Base-by-base conservation (phyloP, 2,888 invertebrate species). In the Nomada lathburiana region DNA sequence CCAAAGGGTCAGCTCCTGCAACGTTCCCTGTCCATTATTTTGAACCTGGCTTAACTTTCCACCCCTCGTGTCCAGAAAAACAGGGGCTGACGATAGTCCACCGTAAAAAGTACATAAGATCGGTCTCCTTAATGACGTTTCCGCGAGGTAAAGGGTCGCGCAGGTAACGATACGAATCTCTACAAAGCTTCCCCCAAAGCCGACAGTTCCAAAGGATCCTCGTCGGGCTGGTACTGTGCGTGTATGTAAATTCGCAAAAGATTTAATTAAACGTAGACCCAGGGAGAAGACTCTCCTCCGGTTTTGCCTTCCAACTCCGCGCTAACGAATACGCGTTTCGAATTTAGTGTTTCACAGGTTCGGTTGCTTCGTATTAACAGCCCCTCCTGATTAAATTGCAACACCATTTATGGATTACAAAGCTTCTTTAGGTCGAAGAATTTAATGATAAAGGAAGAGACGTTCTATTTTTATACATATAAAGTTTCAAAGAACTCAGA, bases 211-310 rank as follows among this genome's bases (percentile, higher is more conserved):
- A 89, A 91, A 91, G 91, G 90, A 91, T 91, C 89, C 88, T 86
- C 84, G 55, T 60, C 82, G 84, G 81, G 85, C 80, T 86, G 88
- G 83, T 84, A 76, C 86, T 71, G 75, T 84, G 84, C 86, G 87
- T 89, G 85, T 89, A 93, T 92, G 93, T 90, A 92, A 93, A 93
- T 93, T 92, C 90, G 86, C 89, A 89, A 91, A 92, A 91, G 93
- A 93, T 93, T 93, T 93, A 93, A 93, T 93, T 93, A 93, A 92
- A 92, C 91, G 88, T 88, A 86, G 88, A 83, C 86, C 86, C 77
- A 83, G 86, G 80, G 86, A 89, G 85, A 82, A 82, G 85, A 83
- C 76, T 80, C 73, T 71, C 77, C 70, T 36, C 63, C 73, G 64
- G 59, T 29, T 70, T 50, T 64, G 29, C 59, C 44, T 53, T 64